Base-by-base conservation (phyloP, 2,888 invertebrate genomes). In the Drosophila parthenogenetica region DNA sequence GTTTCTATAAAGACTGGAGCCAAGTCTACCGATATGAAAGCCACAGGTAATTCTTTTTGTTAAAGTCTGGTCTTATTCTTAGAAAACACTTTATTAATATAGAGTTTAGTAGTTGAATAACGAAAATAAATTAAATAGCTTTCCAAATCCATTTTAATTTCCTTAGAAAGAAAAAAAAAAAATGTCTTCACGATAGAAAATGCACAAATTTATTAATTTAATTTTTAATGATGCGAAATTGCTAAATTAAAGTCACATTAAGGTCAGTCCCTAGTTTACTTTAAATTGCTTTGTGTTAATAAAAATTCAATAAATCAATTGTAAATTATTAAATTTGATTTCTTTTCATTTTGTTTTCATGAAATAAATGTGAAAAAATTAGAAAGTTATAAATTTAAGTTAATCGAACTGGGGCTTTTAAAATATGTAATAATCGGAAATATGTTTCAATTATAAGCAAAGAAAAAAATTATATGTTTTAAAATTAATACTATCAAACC, bases 1-100 rank as follows among this genome's bases (percentile, higher is more conserved):
- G 35, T 29, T 53, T n/a, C 43, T 58, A 42, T 48, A 29, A 51
- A 43, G 22, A 51, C 13, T 50, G 17, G 10, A 39, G 40, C 32
- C 14, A 35, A 11, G 11, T 13, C 32, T 22, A n/a, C 19, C 14
- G 3, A 17, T 29, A 14, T 11, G 29, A 17, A 39, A 25, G 5
- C n/a, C 17, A 13, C 29, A 10, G 5, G 13, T 25, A 46, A 14
- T 22, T 5, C 14, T 8, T n/a, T 25, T 39, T 14, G 39, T 8
- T 39, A 14, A 14, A 8, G 16, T 11, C 25, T 25, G 25, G 13
- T 11, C 2, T 8, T 2, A 29, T 29, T 29, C 8, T 5, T 7
- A 1, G 8, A 8, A 29, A 0, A 8, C 8, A 25, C 25, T 2
- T 8, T 25, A 8, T 40, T 7, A 40, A 40, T 16, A 37, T 22